Percentiles rank a stretch among this genome's conserved stretches.
phyloP scores from a whole-genome alignment of 2,888 invertebrate species.

The Hyppa rectilinea region DNA sequence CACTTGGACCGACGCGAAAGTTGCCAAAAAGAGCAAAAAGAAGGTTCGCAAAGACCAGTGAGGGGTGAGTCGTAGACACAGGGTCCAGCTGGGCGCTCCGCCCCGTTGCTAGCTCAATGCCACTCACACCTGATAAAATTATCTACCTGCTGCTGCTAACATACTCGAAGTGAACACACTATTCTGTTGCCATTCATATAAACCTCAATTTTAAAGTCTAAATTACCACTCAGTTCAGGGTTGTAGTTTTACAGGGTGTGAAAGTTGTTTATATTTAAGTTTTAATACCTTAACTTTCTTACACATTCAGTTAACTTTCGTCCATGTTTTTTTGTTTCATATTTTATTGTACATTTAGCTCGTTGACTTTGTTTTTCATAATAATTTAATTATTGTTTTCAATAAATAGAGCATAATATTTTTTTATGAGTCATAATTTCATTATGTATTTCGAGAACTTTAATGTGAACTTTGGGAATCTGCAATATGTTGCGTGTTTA shows the following conservation, averaged over 20 bases:
- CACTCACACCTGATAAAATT: conserved; percentile 82
- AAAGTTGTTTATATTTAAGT: conserved; percentile 82
- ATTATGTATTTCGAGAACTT: conserved; percentile 75
- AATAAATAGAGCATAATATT: conserved; percentile 86
- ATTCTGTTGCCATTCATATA: conserved; percentile 65
- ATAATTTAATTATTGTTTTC: conserved; percentile 88
- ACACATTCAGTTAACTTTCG: conserved; percentile 88
- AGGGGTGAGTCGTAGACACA: conserved; percentile 78
- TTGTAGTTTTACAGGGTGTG: conserved; percentile 88
- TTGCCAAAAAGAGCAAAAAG: conserved; percentile 94
- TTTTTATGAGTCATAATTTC: conserved; percentile 83
- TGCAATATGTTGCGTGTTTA: conserved; percentile 84
- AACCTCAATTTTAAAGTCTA: conserved; percentile 57
- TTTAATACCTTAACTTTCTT: conserved; percentile 80
- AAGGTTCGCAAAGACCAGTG: conserved; percentile 94
- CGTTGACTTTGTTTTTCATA: conserved; percentile 88
- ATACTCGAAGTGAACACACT: conserved; percentile 60
- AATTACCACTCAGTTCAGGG: conserved; percentile 69
- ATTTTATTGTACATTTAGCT: conserved; percentile 87
- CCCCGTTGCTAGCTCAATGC: conserved; percentile 86
- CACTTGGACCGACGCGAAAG: conserved; percentile 94
- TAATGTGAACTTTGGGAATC: conserved; percentile 86
- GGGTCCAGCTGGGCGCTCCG: conserved; percentile 74
- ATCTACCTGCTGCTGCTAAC: conserved; percentile 66
- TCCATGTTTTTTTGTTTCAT: conserved; percentile 89